phyloP scores from a whole-genome alignment of 37 sponge, comb jelly and placozoan species.

The Agelas oroides region DNA sequence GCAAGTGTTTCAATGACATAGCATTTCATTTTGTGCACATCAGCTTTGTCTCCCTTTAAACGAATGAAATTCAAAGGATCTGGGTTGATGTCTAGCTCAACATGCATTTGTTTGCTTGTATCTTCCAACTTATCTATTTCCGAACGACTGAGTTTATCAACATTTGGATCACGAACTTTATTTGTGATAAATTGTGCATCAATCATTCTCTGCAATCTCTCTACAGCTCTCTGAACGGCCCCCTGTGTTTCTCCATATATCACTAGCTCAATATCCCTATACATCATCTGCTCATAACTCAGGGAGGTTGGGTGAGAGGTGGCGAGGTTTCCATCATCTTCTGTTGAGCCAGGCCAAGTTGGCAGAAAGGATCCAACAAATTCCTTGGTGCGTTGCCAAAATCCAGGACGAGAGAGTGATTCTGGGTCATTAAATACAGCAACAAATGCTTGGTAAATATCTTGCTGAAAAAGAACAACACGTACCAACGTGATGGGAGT shows the following conservation, averaged over 20 bases:
- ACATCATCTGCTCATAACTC: not conserved
- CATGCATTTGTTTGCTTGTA: not conserved
- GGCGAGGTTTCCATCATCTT: not conserved
- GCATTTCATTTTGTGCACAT: constrained; percentile 32
- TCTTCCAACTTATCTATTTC: not conserved
- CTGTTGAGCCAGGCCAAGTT: not conserved
- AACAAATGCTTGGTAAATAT: constrained; percentile 16
- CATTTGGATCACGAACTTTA: constrained; percentile 28
- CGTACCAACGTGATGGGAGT: not conserved
- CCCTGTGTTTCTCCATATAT: constrained; percentile 36
- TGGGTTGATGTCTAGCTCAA: constrained; percentile 40
- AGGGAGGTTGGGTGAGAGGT: not conserved
- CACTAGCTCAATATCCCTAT: not conserved
- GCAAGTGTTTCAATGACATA: constrained; percentile 1
- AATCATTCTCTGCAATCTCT: not conserved
- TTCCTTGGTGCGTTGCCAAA: not conserved
- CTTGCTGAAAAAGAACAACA: constrained; percentile 36
- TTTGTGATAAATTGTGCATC: constrained; percentile 23
- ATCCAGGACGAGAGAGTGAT: not conserved
- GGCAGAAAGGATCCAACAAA: not conserved
- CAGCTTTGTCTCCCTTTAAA: constrained; percentile 11
- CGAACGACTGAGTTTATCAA: not conserved
- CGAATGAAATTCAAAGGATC: constrained; percentile 20
- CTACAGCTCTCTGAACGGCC: constrained; percentile 19
- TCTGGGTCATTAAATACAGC: not conserved